Conservation (phyloP, 2,797 vertebrate species). For the Anguilla anguilla region DNA sequence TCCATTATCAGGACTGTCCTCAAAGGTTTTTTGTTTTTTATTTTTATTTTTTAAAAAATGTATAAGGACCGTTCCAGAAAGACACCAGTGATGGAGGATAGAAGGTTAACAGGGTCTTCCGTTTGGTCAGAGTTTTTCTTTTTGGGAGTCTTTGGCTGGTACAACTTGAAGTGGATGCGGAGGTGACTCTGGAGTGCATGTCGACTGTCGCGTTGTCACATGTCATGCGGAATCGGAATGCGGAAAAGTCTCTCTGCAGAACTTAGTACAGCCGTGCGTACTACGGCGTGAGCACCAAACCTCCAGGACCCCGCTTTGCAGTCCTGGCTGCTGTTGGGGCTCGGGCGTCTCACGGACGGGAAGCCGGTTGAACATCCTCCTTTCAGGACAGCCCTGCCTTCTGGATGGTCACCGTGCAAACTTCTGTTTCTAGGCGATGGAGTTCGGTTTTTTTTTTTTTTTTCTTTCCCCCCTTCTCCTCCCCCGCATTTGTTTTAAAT, state of each 20-base stretch:
- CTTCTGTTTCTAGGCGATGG: slow-evolving; percentile 31
- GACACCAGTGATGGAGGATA: slow-evolving; percentile 27
- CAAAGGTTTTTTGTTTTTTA: slow-evolving; percentile 49
- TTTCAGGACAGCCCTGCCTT: slow-evolving; percentile 21
- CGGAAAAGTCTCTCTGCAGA: slow-evolving; percentile 48
- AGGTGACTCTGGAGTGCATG: neutral
- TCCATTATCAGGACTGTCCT: slow-evolving; percentile 60
- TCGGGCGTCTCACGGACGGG: slow-evolving; percentile 29
- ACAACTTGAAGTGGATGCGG: neutral
- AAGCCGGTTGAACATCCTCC: slow-evolving; percentile 10
- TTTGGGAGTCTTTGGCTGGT: slow-evolving; percentile 25
- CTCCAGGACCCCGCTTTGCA: slow-evolving; percentile 11
- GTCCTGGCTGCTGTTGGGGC: slow-evolving; percentile 49
- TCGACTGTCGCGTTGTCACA: neutral
- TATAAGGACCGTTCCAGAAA: slow-evolving; percentile 29
- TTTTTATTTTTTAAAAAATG: slow-evolving; percentile 24
- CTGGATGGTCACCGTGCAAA: slow-evolving; percentile 40
- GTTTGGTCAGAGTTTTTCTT: too few species aligned
- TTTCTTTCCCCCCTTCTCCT: neutral
- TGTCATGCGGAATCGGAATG: neutral
- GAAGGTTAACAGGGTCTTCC: slow-evolving; percentile 16
- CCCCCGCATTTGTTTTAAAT: slow-evolving; percentile 58
- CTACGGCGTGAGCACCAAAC: slow-evolving; percentile 44
- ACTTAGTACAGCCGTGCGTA: slow-evolving; percentile 37
- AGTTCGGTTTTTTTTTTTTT: slow-evolving; percentile 30